Evolutionary conservation across 1,140 invertebrate genomes (phyloP), one percentile per base, ranked within the genome.

Genomic region (Callitettix versicolor): DNA sequence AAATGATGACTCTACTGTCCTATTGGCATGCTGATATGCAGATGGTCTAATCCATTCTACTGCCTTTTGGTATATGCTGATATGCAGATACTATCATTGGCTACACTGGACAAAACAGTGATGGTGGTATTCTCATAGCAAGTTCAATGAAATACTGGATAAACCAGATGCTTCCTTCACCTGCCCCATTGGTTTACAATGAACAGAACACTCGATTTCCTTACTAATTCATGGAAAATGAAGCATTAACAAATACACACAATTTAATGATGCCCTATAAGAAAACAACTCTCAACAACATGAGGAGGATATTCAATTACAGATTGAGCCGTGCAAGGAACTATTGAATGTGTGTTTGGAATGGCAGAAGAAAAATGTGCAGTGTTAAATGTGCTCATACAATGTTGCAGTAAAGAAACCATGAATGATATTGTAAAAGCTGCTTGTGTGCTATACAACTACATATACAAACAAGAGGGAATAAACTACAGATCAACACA

Each of bases 271-370:
- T 59, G 51, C 63, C 67, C 24, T 68, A 62, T 55, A 47, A 65
- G 36, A 44, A 58, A 56, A 57, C 60, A 21, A 56, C 36, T 43
- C 38, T 67, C 9, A 53, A 55, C 26, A 58, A 61, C 44, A 40
- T 42, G 34, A 67, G 63, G 56, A 56, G 55, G 55, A 58, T 65
- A 47, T 67, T 67, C 53, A 67, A 67, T 55, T 73, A 71, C 53
- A 60, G 70, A 58, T 57, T 71, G 38, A 66, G 63, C 44, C 57
- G 68, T 50, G 69, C 63, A 42, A 61, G 70, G 51, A 62, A 62
- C 60, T 14, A 62, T 71, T 22, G 72, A 75, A 60, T 70, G 71
- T 61, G 62, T 62, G 12, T 74, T 73, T 64, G 69, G 69, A 14
- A 69, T 72, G 51, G 18, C 57, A 46, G 50, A 54, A 3, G 36